phyloP scores from a whole-genome alignment of 2,888 invertebrate genomes.

The Caenorhabditis virilis region DNA sequence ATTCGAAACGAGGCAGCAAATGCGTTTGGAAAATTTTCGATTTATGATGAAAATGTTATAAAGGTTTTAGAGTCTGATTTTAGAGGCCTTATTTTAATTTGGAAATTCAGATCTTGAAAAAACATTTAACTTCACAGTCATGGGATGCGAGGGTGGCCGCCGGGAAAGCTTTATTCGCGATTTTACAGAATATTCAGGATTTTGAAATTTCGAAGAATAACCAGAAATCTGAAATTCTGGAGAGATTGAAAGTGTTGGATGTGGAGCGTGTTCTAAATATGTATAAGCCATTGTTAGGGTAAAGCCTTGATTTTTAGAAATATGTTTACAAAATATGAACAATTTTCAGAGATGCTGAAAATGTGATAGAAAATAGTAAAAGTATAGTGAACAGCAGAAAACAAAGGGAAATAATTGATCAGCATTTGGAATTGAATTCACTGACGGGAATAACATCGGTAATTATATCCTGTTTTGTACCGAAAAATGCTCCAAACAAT shows the following conservation, averaged over 20 bases:
- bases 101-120: slow-evolving; percentile 35
- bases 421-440: slow-evolving; percentile 54
- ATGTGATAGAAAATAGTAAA: slow-evolving; percentile 4
- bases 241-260: slow-evolving; percentile 22
- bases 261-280: slow-evolving; percentile 24
- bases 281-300: slow-evolving; percentile 40
- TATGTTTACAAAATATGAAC: not conserved
- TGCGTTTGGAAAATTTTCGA: slow-evolving; percentile 53
- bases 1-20: slow-evolving; percentile 60
- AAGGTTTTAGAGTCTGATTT: slow-evolving; percentile 12
- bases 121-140: slow-evolving; percentile 39
- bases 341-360: slow-evolving; percentile 12
- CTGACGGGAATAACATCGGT: slow-evolving; percentile 42
- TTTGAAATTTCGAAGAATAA: slow-evolving; percentile 8
- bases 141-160: slow-evolving; percentile 64
- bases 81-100: not conserved
- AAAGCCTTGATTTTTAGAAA: not conserved
- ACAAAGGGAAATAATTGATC: slow-evolving; percentile 57
- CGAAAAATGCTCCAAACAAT: too few relatives aligned
- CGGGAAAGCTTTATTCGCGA: slow-evolving; percentile 52
- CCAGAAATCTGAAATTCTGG: slow-evolving; percentile 3
- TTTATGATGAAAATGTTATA: slow-evolving; percentile 48
- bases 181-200: slow-evolving; percentile 30
- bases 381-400: slow-evolving; percentile 14
- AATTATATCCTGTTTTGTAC: not conserved